These are phyloP conservation scores for Corydoras maculifer DNA, from an alignment of 2,113 vertebrate species.

Conservation along the genomic window DNA sequence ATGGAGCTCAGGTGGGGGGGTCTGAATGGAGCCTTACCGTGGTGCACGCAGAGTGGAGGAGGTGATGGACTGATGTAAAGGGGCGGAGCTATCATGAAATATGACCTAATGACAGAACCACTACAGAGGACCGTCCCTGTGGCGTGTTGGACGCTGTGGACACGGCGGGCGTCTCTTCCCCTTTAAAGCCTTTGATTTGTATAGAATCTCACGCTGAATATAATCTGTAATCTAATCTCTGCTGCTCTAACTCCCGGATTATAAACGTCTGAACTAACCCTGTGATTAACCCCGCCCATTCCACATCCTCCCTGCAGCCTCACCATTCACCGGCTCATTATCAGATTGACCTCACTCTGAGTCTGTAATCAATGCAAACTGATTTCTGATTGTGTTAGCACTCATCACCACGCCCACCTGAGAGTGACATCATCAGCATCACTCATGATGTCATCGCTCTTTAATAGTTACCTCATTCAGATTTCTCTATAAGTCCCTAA, in stretches of 20 bases:
- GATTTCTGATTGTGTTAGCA: too few relatives aligned
- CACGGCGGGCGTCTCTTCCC: background rate
- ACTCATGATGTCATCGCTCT: too few relatives aligned
- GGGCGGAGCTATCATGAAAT: too few relatives aligned
- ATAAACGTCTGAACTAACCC: slow-evolving; percentile 32
- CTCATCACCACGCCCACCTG: too few relatives aligned
- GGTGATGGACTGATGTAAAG: background rate
- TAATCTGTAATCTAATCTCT: slow-evolving; percentile 4
- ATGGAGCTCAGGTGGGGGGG: background rate
- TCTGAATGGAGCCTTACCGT: slow-evolving; percentile 25
- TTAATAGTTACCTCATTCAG: too few relatives aligned
- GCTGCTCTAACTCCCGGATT: slow-evolving; percentile 39
- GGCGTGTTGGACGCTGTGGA: too few relatives aligned
- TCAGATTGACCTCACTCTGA: too few relatives aligned
- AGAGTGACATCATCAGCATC: too few relatives aligned
- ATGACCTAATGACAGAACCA: background rate
- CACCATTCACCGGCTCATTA: background rate
- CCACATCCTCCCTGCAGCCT: background rate
- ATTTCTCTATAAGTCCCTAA: too few relatives aligned
- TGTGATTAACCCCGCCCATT: background rate
- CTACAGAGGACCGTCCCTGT: too few relatives aligned
- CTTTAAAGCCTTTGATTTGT: slow-evolving; percentile 18
- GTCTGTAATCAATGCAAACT: too few relatives aligned
- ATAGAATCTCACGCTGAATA: background rate
- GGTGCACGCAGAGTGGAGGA: background rate